Conservation (phyloP, 1,140 invertebrate species). For the Colletes latitarsis region DNA sequence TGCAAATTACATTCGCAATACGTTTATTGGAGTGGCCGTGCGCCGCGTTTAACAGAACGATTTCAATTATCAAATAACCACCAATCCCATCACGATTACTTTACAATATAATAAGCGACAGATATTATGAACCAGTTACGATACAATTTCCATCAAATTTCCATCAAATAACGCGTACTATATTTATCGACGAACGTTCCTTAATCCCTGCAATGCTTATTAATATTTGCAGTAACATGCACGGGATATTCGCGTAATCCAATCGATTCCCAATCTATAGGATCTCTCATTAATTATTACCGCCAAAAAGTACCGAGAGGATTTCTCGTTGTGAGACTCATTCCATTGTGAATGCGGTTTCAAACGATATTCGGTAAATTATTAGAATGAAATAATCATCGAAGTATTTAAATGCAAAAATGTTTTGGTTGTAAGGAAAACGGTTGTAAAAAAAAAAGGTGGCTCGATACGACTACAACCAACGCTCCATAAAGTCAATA, state of each 20-base stretch:
- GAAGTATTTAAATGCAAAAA: too few species aligned
- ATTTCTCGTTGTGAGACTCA: too few species aligned
- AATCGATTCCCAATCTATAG: constrained; percentile 12
- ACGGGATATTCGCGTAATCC: constrained; percentile 21
- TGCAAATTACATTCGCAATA: constrained; percentile 8
- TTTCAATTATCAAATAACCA: constrained; percentile 9
- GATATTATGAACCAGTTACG: background rate
- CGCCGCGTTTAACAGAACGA: background rate
- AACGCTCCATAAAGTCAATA: too few species aligned
- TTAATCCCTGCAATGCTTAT: background rate
- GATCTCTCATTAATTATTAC: background rate
- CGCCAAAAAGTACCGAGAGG: too few species aligned
- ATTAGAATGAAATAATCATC: too few species aligned
- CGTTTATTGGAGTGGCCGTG: background rate
- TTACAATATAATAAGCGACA: background rate
- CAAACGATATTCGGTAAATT: too few species aligned
- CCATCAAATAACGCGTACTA: background rate
- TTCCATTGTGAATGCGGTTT: too few species aligned
- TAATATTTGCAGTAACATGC: background rate
- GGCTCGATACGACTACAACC: too few species aligned
- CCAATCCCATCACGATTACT: background rate
- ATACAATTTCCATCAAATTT: constrained; percentile 15
- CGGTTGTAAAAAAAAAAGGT: too few species aligned
- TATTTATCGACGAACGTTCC: constrained; percentile 26
- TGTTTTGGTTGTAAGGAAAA: too few species aligned